phyloP scores from a whole-genome alignment of 2,888 invertebrate species.

The Hoplodrina ambigua region DNA sequence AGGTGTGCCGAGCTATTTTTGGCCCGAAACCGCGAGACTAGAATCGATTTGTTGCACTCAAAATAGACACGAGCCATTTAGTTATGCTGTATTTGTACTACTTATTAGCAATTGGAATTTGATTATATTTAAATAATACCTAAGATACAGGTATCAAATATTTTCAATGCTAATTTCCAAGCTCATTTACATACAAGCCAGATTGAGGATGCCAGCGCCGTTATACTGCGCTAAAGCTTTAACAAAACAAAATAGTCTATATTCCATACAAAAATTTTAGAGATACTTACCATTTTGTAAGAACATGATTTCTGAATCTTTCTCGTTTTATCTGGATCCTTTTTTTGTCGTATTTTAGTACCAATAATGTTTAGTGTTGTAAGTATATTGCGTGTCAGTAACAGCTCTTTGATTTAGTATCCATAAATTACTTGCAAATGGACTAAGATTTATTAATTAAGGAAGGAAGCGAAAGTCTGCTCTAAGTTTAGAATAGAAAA shows the following conservation, averaged over 20 bases:
- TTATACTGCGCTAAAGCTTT: slow-evolving; percentile 42
- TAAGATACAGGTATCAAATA: slow-evolving; percentile 23
- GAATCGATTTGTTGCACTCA: slow-evolving; percentile 31
- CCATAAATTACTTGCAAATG: slow-evolving; percentile 1
- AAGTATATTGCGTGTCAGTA: background rate
- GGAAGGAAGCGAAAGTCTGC: slow-evolving; percentile 13
- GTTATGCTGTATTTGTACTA: slow-evolving; percentile 2
- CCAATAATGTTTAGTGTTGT: background rate
- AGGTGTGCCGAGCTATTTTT: slow-evolving; percentile 45
- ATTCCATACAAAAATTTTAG: slow-evolving; percentile 24
- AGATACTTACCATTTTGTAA: slow-evolving; percentile 13
- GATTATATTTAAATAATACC: slow-evolving; percentile 1
- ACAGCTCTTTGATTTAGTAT: background rate
- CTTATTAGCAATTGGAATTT: background rate
- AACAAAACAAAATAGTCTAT: slow-evolving; percentile 26
- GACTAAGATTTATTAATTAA: background rate
- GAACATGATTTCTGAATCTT: slow-evolving; percentile 9
- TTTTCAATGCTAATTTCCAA: slow-evolving; percentile 31
- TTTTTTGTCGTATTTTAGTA: background rate
- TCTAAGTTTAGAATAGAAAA: background rate
- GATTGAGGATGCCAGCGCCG: slow-evolving; percentile 40
- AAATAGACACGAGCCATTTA: slow-evolving; percentile 15
- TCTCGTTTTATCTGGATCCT: slow-evolving; percentile 1
- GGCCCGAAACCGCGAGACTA: slow-evolving; percentile 22
- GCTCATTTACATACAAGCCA: slow-evolving; percentile 48